Evolutionary conservation across 2,888 invertebrate species (phyloP), one percentile per base, ranked within the genome.

Genomic region (Drosophila testacea): DNA sequence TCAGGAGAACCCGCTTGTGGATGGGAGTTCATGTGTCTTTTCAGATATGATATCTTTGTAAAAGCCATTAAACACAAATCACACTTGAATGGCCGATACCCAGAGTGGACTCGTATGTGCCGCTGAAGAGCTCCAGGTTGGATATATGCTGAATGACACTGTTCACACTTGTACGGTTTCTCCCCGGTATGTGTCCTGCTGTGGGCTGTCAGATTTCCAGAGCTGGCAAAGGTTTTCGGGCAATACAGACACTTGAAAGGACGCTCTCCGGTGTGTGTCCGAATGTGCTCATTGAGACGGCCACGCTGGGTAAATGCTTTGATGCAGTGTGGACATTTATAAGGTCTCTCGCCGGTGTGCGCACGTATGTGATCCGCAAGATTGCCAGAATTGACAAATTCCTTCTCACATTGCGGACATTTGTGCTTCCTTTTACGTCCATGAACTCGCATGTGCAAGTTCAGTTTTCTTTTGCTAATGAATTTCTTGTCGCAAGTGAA

Each of bases 231-330:
- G 2, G 83, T 83, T 27, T 79, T 81, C 0, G 91, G 90, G 74
- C 94, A 94, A 11, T 93, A 78, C 54, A 94, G 93, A 79, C 94
- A 94, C 64, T 93, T 93, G 82, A 93, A 94, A 42, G 70, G 70
- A 6, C 94, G 87, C 83, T 94, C 94, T 0, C 94, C 94, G 0
- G 94, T 94, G 69, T 94, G 94, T 2, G 93, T 91, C 16, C 94
- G 90, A 13, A 94, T 92, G 73, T 94, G 94, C 0, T 94, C 93
- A 73, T 94, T 94, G 39, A 94, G 86, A 80, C 94, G 94, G 73
- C 94, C 94, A 10, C 94, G 93, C 83, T 94, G 94, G 0, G 94
- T 93, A 73, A 94, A 94, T 2, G 93, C 93, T 41, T 93, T 93
- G 34, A 93, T 92, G 69, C 94, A 94, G 77, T 94, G 93, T 6